A percentile compares a stretch with the other conserved stretches of the same genome.
Evolutionary conservation across 2,113 vertebrate species (phyloP).

Genomic region (Etheostoma spectabile): DNA sequence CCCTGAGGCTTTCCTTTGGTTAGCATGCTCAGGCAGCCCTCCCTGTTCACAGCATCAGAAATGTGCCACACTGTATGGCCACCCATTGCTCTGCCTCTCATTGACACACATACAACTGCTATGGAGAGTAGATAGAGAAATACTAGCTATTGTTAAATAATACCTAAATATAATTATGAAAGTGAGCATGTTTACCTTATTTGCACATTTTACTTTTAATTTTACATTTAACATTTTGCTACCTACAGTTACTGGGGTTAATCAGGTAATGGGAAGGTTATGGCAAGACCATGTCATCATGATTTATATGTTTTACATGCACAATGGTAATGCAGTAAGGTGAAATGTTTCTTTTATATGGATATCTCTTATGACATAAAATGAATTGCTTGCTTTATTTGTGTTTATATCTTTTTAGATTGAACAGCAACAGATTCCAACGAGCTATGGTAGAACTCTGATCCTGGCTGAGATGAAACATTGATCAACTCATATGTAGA

Average conservation of each 20-base stretch:
- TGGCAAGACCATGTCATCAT: slow-evolving; percentile 2
- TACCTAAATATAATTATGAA: slow-evolving; percentile 13
- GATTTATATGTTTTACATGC: slow-evolving; percentile 9
- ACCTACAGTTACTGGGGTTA: not conserved
- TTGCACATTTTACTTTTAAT: not conserved
- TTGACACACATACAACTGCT: slow-evolving; percentile 9
- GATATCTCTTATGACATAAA: not conserved
- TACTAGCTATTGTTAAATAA: slow-evolving; percentile 14
- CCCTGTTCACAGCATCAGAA: slow-evolving; percentile 48
- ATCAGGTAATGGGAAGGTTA: slow-evolving; percentile 27
- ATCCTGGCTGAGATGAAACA: not conserved
- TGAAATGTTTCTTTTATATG: not conserved
- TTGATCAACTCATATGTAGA: not conserved
- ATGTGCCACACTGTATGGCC: slow-evolving; percentile 29
- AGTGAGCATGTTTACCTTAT: not conserved
- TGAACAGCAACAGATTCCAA: not conserved
- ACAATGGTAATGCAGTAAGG: not conserved
- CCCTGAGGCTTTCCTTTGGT: slow-evolving; percentile 65
- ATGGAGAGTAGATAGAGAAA: slow-evolving; percentile 3
- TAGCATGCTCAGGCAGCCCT: slow-evolving; percentile 47
- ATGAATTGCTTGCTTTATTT: not conserved
- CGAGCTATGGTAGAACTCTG: not conserved
- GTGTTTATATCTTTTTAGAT: not conserved
- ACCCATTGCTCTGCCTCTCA: slow-evolving; percentile 46
- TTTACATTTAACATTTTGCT: too few relatives aligned